Evolutionary conservation across 2,113 vertebrate genomes (phyloP).

Genomic region (Actinemys pallida): DNA sequence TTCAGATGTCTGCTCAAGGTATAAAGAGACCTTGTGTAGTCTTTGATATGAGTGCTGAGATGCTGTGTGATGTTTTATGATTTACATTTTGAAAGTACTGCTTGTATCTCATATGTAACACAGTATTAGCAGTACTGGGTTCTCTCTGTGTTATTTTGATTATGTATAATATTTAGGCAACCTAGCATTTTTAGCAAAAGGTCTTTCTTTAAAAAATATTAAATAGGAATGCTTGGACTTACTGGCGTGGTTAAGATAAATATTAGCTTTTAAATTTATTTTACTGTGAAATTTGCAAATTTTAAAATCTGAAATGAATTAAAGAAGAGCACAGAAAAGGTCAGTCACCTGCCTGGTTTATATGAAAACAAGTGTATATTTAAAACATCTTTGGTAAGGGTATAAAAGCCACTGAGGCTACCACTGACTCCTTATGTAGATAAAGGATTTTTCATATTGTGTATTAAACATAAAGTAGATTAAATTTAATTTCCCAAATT

Average conservation of each 20-base stretch:
- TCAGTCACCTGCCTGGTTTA: not conserved
- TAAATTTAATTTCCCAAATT: not conserved
- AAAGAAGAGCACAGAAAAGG: not conserved
- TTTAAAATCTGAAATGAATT: conserved; percentile 1
- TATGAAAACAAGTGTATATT: not conserved
- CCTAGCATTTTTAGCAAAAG: not conserved
- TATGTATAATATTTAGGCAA: not conserved
- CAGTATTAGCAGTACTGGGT: not conserved
- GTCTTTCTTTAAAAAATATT: conserved; percentile 1
- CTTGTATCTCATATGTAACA: not conserved
- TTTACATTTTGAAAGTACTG: not conserved
- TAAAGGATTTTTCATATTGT: not conserved
- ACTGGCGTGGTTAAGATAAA: not conserved
- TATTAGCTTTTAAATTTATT: conserved; percentile 5
- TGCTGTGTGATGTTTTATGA: conserved; percentile 32
- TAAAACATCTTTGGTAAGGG: not conserved
- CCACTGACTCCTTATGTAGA: not conserved
- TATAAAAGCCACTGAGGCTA: conserved; percentile 39
- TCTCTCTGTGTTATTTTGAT: not conserved
- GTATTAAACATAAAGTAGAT: conserved; percentile 30
- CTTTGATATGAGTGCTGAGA: conserved; percentile 27
- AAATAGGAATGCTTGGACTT: not conserved
- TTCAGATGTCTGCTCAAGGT: conserved; percentile 50
- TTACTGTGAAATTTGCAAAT: not conserved
- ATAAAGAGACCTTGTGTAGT: conserved; percentile 52